These are phyloP conservation scores for Sacculina carcini DNA, from an alignment of 2,888 invertebrate genomes.

Conservation along the genomic window DNA sequence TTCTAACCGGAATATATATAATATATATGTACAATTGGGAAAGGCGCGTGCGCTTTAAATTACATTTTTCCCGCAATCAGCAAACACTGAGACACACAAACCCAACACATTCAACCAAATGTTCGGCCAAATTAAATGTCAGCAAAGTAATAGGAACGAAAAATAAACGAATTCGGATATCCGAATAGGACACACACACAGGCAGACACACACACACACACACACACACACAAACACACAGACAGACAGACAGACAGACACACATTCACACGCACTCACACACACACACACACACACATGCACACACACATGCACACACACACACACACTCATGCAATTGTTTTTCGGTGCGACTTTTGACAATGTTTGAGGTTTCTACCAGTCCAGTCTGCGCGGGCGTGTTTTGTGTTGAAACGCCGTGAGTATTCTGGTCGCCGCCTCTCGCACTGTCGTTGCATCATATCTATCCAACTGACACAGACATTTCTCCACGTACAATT, in stretches of 20 bases:
- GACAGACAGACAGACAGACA: background rate
- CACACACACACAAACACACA: background rate
- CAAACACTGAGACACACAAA: background rate
- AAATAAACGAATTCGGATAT: background rate
- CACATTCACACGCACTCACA: background rate
- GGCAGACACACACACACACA: background rate
- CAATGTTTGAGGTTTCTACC: too few relatives aligned
- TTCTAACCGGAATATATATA: background rate
- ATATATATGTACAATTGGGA: background rate
- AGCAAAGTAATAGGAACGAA: too few relatives aligned
- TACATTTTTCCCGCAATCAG: background rate
- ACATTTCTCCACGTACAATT: too few relatives aligned
- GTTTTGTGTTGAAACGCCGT: too few relatives aligned
- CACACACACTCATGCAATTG: background rate
- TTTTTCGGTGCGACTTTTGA: too few relatives aligned
- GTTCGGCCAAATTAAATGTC: too few relatives aligned
- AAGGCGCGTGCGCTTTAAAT: background rate
- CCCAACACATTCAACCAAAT: background rate
- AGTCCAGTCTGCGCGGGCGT: too few relatives aligned
- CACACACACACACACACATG: background rate
- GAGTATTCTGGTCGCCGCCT: too few relatives aligned
- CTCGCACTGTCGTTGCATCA: too few relatives aligned
- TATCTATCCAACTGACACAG: too few relatives aligned
- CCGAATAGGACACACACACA: background rate
- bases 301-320: constrained; percentile 4